A percentile compares a stretch with the other conserved stretches of the same genome.
These are phyloP conservation scores for Lacanobia wlatinum DNA, from an alignment of 2,888 invertebrate species.

Conservation along the genomic window DNA sequence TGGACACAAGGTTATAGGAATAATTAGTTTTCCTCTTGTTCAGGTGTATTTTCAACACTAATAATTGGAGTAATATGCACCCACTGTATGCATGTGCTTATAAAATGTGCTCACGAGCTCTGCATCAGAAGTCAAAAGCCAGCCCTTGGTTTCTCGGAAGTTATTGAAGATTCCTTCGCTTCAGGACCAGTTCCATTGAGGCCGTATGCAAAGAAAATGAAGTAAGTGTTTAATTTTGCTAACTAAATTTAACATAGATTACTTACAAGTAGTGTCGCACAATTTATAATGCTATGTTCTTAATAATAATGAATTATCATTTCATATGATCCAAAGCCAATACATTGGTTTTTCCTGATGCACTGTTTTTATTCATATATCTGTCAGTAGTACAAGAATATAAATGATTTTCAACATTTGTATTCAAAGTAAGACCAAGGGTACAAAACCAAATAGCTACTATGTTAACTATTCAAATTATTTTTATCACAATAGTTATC, in stretches of 20 bases:
- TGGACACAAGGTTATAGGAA: not conserved
- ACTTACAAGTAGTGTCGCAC: not conserved
- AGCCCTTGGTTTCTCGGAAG: slow-evolving; percentile 95
- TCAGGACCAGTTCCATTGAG: slow-evolving; percentile 93
- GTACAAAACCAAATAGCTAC: not conserved
- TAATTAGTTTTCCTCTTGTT: not conserved
- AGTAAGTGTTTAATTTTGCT: slow-evolving; percentile 84
- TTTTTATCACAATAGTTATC: not conserved
- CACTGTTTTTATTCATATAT: slow-evolving; percentile 21
- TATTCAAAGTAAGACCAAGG: not conserved
- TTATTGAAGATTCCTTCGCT: slow-evolving; percentile 94
- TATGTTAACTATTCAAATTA: not conserved
- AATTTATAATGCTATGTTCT: not conserved
- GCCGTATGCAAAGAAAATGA: slow-evolving; percentile 91
- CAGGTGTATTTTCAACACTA: slow-evolving; percentile 94
- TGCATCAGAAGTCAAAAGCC: slow-evolving; percentile 93
- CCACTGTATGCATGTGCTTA: slow-evolving; percentile 97
- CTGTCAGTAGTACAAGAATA: slow-evolving; percentile 16
- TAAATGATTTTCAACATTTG: not conserved
- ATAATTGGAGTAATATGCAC: slow-evolving; percentile 97
- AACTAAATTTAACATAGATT: not conserved
- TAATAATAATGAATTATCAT: not conserved
- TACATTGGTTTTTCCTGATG: slow-evolving; percentile 28
- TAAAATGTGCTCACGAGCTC: slow-evolving; percentile 93
- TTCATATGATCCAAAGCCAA: not conserved